Evolutionary conservation across 2,113 vertebrate species (phyloP).

Genomic region (Burhinus bistriatus): DNA sequence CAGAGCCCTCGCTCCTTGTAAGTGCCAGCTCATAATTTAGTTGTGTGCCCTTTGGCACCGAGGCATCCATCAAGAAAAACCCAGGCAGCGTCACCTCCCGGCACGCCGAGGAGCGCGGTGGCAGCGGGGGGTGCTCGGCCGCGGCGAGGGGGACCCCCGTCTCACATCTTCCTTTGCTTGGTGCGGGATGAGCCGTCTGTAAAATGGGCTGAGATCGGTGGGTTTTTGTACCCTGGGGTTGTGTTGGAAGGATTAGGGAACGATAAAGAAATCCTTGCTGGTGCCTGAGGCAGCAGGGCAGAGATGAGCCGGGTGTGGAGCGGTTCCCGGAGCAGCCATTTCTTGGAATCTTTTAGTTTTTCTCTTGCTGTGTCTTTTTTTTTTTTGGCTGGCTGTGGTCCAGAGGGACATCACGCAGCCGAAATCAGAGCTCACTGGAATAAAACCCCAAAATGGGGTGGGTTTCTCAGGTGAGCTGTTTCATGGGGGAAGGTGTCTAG

Average conservation of each 20-base stretch:
- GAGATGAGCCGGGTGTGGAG: neutral
- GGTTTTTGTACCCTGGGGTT: neutral
- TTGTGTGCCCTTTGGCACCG: conserved; percentile 42
- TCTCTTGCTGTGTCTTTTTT: neutral
- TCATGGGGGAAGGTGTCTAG: neutral
- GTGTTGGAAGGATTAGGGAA: neutral
- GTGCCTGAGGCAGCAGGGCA: neutral
- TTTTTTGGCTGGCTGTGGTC: neutral
- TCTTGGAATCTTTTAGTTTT: neutral
- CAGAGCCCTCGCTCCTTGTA: conserved; percentile 55
- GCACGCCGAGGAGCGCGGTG: accelerated
- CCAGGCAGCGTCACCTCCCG: neutral
- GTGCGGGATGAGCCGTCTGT: accelerated
- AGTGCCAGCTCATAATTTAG: conserved; percentile 66
- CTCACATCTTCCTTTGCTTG: accelerated
- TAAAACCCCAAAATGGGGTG: accelerated
- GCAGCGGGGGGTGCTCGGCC: no score
- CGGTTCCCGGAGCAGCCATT: neutral
- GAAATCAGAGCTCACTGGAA: neutral
- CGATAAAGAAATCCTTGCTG: neutral
- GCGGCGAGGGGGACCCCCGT: neutral
- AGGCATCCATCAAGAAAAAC: conserved; percentile 23
- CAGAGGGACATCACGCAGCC: neutral
- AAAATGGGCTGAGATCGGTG: neutral
- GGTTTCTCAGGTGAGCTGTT: neutral